Percentiles rank a stretch among this genome's conserved stretches.
These are phyloP conservation scores for Sakesphorus luctuosus DNA, from an alignment of 2,113 vertebrate species.

Conservation along the genomic window DNA sequence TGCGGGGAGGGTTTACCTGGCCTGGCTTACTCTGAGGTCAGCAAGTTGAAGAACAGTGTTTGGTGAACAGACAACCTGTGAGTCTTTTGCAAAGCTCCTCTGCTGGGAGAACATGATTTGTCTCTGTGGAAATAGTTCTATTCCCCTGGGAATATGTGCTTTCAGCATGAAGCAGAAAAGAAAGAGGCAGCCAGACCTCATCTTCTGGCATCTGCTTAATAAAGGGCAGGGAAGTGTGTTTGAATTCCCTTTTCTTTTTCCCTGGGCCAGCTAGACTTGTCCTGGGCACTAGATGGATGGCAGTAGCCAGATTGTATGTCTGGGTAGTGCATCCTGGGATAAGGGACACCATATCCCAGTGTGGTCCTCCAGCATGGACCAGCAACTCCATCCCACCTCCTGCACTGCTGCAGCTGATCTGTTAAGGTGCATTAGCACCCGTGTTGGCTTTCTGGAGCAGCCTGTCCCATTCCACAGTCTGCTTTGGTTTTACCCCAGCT, in stretches of 20 bases:
- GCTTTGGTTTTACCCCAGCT: background rate
- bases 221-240: background rate
- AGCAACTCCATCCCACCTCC: background rate
- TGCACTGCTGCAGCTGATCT: background rate
- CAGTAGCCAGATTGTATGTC: background rate
- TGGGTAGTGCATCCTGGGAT: background rate
- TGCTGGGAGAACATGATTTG: background rate
- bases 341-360: background rate
- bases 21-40: background rate
- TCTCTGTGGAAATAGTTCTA: background rate
- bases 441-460: background rate
- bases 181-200: background rate
- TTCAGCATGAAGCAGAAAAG: background rate
- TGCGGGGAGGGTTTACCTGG: slow-evolving; percentile 27
- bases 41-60: background rate
- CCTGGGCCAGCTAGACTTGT: background rate
- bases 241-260: background rate
- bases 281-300: background rate
- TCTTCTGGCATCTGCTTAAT: background rate
- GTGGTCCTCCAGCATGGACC: background rate
- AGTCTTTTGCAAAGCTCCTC: background rate
- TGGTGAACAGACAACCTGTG: background rate
- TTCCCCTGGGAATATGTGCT: background rate
- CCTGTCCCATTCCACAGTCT: background rate
- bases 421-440: background rate